These are phyloP conservation scores for Drosophila sproati DNA, from an alignment of 1,140 invertebrate species.

Conservation along the genomic window DNA sequence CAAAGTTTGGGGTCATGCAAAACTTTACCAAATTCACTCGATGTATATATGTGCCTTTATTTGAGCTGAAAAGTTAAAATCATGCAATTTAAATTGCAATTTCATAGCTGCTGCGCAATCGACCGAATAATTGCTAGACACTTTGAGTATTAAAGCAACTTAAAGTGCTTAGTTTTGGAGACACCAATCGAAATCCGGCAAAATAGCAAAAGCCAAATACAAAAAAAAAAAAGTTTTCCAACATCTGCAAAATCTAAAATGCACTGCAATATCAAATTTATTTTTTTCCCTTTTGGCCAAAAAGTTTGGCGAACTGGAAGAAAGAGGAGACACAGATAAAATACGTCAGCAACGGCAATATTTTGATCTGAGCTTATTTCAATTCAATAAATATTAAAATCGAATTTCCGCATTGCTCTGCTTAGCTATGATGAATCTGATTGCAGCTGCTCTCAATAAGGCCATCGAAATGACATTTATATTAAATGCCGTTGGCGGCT, in stretches of 20 bases:
- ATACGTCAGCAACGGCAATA: not conserved
- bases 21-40: not conserved
- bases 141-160: not conserved
- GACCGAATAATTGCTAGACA: slow-evolving; percentile 14
- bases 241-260: slow-evolving; percentile 10
- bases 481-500: slow-evolving; percentile 11
- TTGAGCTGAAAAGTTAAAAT: slow-evolving; percentile 1
- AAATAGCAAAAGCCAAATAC: not conserved
- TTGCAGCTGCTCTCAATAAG: slow-evolving; percentile 11
- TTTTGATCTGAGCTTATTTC: slow-evolving; percentile 15
- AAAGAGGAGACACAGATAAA: not conserved
- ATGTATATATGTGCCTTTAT: not conserved
- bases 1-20: slow-evolving; percentile 1
- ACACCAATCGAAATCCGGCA: slow-evolving; percentile 26
- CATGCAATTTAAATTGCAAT: slow-evolving; percentile 7
- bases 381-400: slow-evolving; percentile 52
- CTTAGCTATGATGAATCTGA: slow-evolving; percentile 8
- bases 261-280: slow-evolving; percentile 24
- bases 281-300: slow-evolving; percentile 14
- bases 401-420: slow-evolving; percentile 3
- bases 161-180: slow-evolving; percentile 26
- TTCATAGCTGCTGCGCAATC: slow-evolving; percentile 13
- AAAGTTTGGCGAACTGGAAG: not conserved
- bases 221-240: slow-evolving; percentile 18
- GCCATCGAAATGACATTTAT: slow-evolving; percentile 9